Evolutionary conservation across 30 jellyfish, hydroid and myxozoan species (phyloP), one percentile per base, ranked within the genome.

Genomic region (Hydra vulgaris): DNA sequence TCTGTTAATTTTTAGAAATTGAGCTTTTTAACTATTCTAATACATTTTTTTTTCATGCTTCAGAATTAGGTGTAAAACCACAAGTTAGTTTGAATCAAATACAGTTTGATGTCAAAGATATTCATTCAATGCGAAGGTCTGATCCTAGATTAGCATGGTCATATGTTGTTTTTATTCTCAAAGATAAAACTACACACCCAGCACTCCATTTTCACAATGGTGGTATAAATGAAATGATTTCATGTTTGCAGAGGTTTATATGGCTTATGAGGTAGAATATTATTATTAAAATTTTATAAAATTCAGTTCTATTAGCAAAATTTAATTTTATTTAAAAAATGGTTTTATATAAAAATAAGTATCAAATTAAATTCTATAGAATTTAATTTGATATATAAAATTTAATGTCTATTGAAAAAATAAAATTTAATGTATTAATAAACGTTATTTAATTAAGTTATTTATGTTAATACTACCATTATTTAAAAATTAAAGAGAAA

Each of bases 201-300:
- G 97, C 95, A 17, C 81, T 90, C 80, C 97, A 90, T 85, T 90
- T 90, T 76, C 97, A 90, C 70, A 53, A 83, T 72, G 97, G 97
- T 71, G 95, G 95, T 18, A 86, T 90, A 22, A 83, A 92, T 8
- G 83, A 76, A 0, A 22, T 90, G 90, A 82, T 90, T 23, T 79
- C 94, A 0, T 71, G 77, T 26, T 84, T 90, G 17, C 95, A 86
- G 53, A 80, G 97, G 79, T 90, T 84, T 73, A 86, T 86, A 18
- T 90, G 97, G 97, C 77, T 90, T 18, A 85, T 93, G 17, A 85
- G 95, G 97, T 90, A 27, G 12, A 69, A 69, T 69, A 40, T 40
- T 40, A 40, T 40, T 40, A 40, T 40, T 12, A 40, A 40, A 40
- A 3, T 12, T 40, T 40, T 3, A 40, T 40, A 3, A 3, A 40